Base-by-base conservation (phyloP, 2,888 invertebrate genomes). In the Eupithecia insigniata region DNA sequence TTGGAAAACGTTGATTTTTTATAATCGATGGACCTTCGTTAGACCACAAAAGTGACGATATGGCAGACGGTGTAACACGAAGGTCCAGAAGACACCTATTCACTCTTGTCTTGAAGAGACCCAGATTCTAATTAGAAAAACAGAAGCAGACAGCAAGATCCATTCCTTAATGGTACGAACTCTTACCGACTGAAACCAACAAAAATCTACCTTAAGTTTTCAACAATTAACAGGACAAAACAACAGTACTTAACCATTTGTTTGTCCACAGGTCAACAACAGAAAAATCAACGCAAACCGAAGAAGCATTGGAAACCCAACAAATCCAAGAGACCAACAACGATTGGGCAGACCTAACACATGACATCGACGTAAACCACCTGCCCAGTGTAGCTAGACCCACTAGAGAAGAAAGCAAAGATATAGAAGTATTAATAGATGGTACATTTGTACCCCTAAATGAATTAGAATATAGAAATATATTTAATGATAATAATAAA, bases 321-420 rank as follows among this genome's bases (percentile, higher is more conserved):
- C 73, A 74, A 46, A 76, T 69, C 0, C 71, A 76, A 78, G 74
- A 73, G 65, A 66, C 46, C 69, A 80, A 79, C 12, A 64, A 80
- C n/a, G 75, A 83, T 32, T 90, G 89, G 90, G 69, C 77, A 10
- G 93, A 94, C 75, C 82, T 94, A 0, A 87, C 92, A 0, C 91
- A 89, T 69, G 94, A 94, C 64, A 92, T 82, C 0, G 90, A 92
- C 73, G 86, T 94, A 0, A 94, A 94, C 82, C 85, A 88, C 71
- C 79, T 89, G 1, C 81, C 85, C 2, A 86, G 82, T 34, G 77
- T 74, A 2, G 77, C 83, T 16, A 84, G 83, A 78, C 84, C 87
- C 0, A 84, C 86, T 0, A 82, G 84, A 73, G 82, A 87, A 28
- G 87, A 90, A 73, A 79, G 76, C 4, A 80, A 85, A 14, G 87